Evolutionary conservation across 2,113 vertebrate genomes (phyloP), one percentile per base, ranked within the genome.

Genomic region (Oreochromis aureus): DNA sequence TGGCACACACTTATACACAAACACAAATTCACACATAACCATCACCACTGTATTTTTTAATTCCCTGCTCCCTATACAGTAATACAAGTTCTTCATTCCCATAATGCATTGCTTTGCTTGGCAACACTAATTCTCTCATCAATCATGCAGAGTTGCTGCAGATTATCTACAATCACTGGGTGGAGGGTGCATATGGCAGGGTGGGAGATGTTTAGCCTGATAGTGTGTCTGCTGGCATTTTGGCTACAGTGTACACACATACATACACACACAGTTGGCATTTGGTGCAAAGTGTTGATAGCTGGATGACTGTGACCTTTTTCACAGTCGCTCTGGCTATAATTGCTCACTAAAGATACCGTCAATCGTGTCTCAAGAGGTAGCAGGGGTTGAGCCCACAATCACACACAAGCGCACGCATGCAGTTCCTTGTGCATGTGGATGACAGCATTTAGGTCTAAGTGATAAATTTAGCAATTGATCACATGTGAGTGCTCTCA

Each of bases 261-360:
- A 22, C 84, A 61, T 24, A 56, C 69, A 53, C 71, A 81, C 73
- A 12, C 73, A 59, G 71, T 46, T 92, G 92, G 94, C 94, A 94
- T 94, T 95, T 94, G 89, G 78, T 66, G 41, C 9, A 3, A 55
- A 84, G 84, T 82, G 90, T 91, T 91, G 93, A 94, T 91, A 89
- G 88, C 82, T 51, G 55, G 91, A 92, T 61, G 89, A 88, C 86
- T 85, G 59, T 95, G 95, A 95, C 96, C 95, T 96, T 96, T 95
- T 90, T 85, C 91, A 84, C 85, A 76, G 86, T 89, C 87, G 24
- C 81, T 83, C 86, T 86, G 87, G 85, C 91, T 93, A 84, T 95
- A 96, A 96, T 95, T 90, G 92, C 89, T 90, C 51, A 81, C 93
- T 94, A 95, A 95, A 95, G 92, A 95, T 91, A 89, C 83, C 85